Conservation (phyloP, 2,797 vertebrate species). For the Mormyrops boulengeri region DNA sequence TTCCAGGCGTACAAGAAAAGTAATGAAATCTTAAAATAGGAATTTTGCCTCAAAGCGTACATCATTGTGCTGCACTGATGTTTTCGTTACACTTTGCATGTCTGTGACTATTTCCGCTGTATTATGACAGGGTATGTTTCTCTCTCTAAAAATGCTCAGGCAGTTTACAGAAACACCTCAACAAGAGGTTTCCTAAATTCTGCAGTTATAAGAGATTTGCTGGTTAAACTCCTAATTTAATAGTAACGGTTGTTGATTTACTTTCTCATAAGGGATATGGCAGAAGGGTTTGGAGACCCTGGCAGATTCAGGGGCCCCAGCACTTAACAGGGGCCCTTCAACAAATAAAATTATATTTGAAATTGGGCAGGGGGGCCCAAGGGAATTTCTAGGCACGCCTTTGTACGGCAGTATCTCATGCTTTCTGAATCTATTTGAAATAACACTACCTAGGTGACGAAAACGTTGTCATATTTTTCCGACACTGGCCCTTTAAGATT, state of each 20-base stretch:
- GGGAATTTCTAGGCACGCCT: background rate
- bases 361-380: background rate
- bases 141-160: background rate
- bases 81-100: background rate
- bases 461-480: background rate
- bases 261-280: background rate
- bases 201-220: background rate
- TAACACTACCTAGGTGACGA: background rate
- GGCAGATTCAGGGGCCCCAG: background rate
- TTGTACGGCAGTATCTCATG: background rate
- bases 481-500: background rate
- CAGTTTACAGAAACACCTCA: background rate
- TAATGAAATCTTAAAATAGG: background rate
- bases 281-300: background rate
- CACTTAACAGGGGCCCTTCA: background rate
- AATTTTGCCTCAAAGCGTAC: background rate
- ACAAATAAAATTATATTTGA: background rate
- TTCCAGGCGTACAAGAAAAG: background rate
- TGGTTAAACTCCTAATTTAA: background rate
- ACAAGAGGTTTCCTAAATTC: background rate
- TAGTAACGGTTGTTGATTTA: background rate
- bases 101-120: background rate
- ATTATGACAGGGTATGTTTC: background rate
- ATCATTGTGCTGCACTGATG: background rate
- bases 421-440: background rate